phyloP scores from a whole-genome alignment of 2,113 vertebrate genomes.

The Polypterus senegalus region DNA sequence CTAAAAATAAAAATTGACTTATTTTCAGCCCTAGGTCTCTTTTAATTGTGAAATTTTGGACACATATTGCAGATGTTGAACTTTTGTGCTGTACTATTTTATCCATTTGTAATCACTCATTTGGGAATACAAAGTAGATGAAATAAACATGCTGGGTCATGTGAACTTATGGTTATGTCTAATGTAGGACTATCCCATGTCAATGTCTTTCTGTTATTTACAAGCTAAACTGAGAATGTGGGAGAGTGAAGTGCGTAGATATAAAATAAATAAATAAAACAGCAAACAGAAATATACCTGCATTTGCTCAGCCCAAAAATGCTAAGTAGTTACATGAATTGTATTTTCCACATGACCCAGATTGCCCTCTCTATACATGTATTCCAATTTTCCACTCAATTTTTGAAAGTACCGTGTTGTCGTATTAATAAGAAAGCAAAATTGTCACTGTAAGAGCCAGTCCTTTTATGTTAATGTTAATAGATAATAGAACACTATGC shows the following conservation, averaged over 20 bases:
- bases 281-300: constrained; percentile 2
- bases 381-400: no score
- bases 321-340: constrained; percentile 10
- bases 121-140: constrained; percentile 24
- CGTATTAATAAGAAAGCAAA: no score
- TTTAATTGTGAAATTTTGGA: no score
- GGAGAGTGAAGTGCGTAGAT: constrained; percentile 2
- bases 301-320: constrained; percentile 14
- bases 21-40: no score
- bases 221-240: constrained; percentile 4
- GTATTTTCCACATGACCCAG: not conserved
- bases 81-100: constrained; percentile 19
- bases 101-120: constrained; percentile 23
- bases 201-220: constrained; percentile 12
- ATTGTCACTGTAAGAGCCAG: no score
- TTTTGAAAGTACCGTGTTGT: no score
- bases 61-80: constrained; percentile 21
- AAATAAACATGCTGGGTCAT: constrained; percentile 29
- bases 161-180: constrained; percentile 25
- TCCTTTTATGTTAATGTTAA: no score
- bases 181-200: constrained; percentile 20
- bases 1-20: no score
- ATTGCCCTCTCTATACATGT: no score
- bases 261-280: not conserved
- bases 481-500: no score